Percentiles rank a stretch among this genome's conserved stretches.
These are phyloP conservation scores for Ditylenchus dipsaci DNA, from an alignment of 1,140 invertebrate genomes.

Conservation along the genomic window DNA sequence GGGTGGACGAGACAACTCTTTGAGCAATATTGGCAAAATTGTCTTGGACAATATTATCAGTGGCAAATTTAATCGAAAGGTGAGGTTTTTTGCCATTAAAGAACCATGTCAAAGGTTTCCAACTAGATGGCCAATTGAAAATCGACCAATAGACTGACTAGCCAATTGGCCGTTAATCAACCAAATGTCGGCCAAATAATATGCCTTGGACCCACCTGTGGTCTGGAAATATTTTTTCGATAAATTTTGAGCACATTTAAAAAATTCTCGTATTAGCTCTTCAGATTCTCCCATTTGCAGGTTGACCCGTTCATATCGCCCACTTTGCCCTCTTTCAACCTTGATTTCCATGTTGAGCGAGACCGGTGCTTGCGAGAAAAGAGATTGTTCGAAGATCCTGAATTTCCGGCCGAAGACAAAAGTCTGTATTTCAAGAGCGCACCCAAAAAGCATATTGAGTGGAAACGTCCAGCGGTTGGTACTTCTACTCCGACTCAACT, in stretches of 20 bases:
- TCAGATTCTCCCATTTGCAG: too few relatives aligned
- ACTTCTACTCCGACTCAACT: not conserved
- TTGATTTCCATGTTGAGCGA: constrained; percentile 14
- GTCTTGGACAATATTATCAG: constrained; percentile 51
- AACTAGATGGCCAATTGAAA: too few relatives aligned
- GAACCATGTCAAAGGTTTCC: too few relatives aligned
- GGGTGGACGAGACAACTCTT: constrained; percentile 49
- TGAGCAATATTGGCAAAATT: constrained; percentile 49
- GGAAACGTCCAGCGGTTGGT: constrained; percentile 61
- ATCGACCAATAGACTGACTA: too few relatives aligned
- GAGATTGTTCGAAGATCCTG: constrained; percentile 68
- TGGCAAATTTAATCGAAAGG: constrained; percentile 48
- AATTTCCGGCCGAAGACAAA: constrained; percentile 65
- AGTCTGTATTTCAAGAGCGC: constrained; percentile 65
- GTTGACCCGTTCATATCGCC: constrained; percentile 15
- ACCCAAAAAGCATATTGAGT: constrained; percentile 55
- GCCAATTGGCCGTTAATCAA: too few relatives aligned
- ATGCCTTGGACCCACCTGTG: not conserved
- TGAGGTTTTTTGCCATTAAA: not conserved
- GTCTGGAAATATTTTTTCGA: not conserved
- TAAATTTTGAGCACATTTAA: constrained; percentile 10
- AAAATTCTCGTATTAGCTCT: constrained; percentile 12
- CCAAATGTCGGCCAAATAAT: too few relatives aligned
- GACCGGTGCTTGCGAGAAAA: constrained; percentile 55
- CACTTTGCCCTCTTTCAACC: constrained; percentile 17